Percentiles rank a stretch among this genome's conserved stretches.
phyloP scores from a whole-genome alignment of 2,888 invertebrate species.

The Ochlodes sylvanus region DNA sequence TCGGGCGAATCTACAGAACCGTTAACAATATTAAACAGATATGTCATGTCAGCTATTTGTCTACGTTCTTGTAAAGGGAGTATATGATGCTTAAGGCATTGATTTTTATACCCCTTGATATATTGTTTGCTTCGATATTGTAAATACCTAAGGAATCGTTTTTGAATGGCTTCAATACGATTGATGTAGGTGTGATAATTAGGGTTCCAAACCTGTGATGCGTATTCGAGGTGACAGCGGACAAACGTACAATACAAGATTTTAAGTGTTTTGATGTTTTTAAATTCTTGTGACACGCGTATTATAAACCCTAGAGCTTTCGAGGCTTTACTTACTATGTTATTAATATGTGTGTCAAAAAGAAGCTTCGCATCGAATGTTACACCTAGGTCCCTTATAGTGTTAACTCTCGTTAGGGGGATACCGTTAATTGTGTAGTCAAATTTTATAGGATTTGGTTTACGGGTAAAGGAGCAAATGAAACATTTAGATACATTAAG shows the following conservation, averaged over 20 bases:
- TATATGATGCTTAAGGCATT: not conserved
- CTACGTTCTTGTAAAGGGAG: not conserved
- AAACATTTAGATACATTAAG: not conserved
- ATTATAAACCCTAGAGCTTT: slow-evolving; percentile 7
- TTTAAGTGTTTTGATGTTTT: slow-evolving; percentile 11
- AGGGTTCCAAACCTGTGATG: not conserved
- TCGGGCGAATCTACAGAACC: not conserved
- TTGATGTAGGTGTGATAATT: not conserved
- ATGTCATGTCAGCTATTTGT: not conserved
- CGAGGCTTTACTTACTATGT: slow-evolving; percentile 1
- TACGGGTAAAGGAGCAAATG: not conserved
- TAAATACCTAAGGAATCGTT: not conserved
- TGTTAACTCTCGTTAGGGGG: not conserved
- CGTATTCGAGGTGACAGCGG: not conserved
- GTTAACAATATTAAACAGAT: not conserved
- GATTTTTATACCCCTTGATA: not conserved
- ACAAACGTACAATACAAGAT: slow-evolving; percentile 10
- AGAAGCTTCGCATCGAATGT: not conserved
- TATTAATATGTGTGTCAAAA: not conserved
- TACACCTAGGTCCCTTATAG: not conserved
- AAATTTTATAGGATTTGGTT: not conserved
- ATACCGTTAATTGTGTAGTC: too few relatives aligned
- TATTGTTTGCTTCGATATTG: not conserved
- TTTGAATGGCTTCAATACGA: not conserved
- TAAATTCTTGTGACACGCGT: not conserved